Evolutionary conservation across 2,113 vertebrate species (phyloP).

Genomic region (Saguinus midas): DNA sequence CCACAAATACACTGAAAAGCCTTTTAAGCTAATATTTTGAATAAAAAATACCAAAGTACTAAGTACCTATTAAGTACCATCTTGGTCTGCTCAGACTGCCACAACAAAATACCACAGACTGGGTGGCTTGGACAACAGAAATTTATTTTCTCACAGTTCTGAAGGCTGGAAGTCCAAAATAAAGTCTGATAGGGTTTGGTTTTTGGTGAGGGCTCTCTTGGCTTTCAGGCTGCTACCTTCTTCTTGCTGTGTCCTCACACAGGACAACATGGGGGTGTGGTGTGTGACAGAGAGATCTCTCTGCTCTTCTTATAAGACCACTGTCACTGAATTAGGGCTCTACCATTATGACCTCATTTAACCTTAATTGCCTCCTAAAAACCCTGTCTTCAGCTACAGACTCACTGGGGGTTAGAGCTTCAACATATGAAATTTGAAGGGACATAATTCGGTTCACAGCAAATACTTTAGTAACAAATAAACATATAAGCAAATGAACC

Average conservation of each 20-base stretch:
- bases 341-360: not conserved
- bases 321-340: not conserved
- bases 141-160: not conserved
- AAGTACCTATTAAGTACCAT: not conserved
- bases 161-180: not conserved
- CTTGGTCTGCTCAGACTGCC: not conserved
- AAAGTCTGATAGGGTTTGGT: not conserved
- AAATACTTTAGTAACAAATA: constrained; percentile 32
- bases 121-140: not conserved
- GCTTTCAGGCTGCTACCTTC: not conserved
- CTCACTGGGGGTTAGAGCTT: not conserved
- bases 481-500: not conserved
- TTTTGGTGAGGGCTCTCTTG: not conserved
- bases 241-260: not conserved
- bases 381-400: not conserved
- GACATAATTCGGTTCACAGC: not conserved
- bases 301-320: not conserved
- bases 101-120: not conserved
- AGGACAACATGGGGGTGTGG: accelerated
- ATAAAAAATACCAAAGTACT: constrained; percentile 21
- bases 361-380: not conserved
- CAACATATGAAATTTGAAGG: not conserved
- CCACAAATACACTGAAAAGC: not conserved
- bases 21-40: not conserved
- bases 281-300: not conserved